A percentile compares a stretch with the other conserved stretches of the same genome.
Conservation (phyloP, 2,888 invertebrate species). For the Melikaiella ostensackeni region DNA sequence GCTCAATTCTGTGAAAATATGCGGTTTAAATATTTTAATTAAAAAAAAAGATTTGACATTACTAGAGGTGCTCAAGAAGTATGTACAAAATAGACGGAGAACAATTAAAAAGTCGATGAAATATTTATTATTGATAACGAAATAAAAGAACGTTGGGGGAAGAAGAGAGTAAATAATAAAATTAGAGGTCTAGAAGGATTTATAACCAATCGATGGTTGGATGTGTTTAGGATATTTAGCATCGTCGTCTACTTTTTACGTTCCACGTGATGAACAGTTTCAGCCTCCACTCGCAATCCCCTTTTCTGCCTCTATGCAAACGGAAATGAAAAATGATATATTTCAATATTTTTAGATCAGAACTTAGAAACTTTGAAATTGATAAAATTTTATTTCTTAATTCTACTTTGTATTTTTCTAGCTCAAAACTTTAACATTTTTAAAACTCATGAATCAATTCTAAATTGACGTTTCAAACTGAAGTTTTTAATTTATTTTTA, state of each 20-base stretch:
- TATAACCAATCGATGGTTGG: slow-evolving; percentile 22
- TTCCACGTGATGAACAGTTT: slow-evolving; percentile 21
- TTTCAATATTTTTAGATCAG: background rate
- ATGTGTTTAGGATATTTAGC: slow-evolving; percentile 12
- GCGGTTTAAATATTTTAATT: background rate
- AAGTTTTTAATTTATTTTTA: no score
- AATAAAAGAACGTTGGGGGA: background rate
- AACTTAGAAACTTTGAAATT: background rate
- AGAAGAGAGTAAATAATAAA: background rate
- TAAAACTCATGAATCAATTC: no score
- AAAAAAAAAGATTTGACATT: slow-evolving; percentile 58
- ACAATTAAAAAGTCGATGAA: slow-evolving; percentile 44
- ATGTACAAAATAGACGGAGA: slow-evolving; percentile 65
- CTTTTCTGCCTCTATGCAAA: slow-evolving; percentile 12
- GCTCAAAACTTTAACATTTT: no score
- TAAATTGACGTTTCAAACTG: no score
- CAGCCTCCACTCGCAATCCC: slow-evolving; percentile 33
- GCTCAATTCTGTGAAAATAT: slow-evolving; percentile 58
- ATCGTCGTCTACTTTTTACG: slow-evolving; percentile 7
- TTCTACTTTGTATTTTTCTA: no score
- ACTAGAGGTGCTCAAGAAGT: slow-evolving; percentile 69
- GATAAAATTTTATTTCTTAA: no score
- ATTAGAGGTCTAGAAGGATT: slow-evolving; percentile 12
- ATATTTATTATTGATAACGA: slow-evolving; percentile 47
- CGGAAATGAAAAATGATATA: background rate